Evolutionary conservation across 2,113 vertebrate genomes (phyloP), one percentile per base, ranked within the genome.

Genomic region (Dromiciops gliroides): DNA sequence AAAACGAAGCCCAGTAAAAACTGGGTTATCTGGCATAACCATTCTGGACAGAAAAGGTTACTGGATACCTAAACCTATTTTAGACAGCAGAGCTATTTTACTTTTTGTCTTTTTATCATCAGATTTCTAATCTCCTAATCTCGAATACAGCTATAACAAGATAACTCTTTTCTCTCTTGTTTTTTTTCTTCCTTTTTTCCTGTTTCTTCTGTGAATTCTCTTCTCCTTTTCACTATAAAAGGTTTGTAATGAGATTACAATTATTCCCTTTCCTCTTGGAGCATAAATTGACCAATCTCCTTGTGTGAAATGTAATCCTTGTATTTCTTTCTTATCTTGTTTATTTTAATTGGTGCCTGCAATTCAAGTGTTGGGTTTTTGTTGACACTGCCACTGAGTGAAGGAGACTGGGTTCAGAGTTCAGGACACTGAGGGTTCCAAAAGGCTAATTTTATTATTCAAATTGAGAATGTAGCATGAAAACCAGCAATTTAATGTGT

Each of bases 11-110:
- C 53, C 1, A 89, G 67, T 47, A 92, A 92, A 94, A 95, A 12
- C 47, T 92, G 49, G 50, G 48, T 93, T 31, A 94, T 50, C 12
- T 52, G 8, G 16, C 44, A 92, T 26, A 19, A 83, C 48, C 92
- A 91, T 94, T 94, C 51, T 89, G 75, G 51, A 95, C 60, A 37
- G 94, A 50, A 89, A 24, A 60, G 10, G 31, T 67, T 67, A 67
- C 31, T 67, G 12, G 31, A 48, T 90, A 96, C 93, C 93, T 2
- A 91, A 83, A 92, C 31, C 19, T 83, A 19, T 16, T 44, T 83
- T 83, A 83, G 67, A 7, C 16, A 83, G n/a, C 1, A 44, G 67
- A 83, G n/a, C 5, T 83, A 44, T 83, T 83, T 83, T 83, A 67
- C 44, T 44, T 44, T 83, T 19, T 83, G n/a, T 22, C 67, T 44